Evolutionary conservation across 2,888 invertebrate species (phyloP).

Genomic region (Sinhomidia bicolor): DNA sequence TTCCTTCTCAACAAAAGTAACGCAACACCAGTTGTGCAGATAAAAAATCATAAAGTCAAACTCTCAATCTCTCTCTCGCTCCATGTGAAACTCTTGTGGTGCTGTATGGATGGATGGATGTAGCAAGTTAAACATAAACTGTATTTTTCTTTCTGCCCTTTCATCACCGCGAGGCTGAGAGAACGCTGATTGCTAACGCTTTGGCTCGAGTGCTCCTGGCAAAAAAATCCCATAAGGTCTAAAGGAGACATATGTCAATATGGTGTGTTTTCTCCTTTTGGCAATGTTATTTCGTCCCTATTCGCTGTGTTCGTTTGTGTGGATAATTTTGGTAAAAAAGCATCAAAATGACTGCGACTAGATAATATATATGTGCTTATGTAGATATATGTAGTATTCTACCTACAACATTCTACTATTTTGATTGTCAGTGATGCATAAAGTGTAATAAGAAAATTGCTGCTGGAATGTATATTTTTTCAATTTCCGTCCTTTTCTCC

Average conservation of each 20-base stretch:
- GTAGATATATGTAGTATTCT: too few relatives aligned
- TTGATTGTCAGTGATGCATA: neutral
- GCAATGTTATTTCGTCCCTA: neutral
- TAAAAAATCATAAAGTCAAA: too few relatives aligned
- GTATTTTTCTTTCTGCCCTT: neutral
- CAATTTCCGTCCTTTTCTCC: conserved; percentile 53
- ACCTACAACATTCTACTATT: too few relatives aligned
- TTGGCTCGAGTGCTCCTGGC: neutral
- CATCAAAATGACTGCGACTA: too few relatives aligned
- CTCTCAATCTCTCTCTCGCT: too few relatives aligned
- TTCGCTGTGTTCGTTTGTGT: neutral
- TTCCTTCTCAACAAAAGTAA: too few relatives aligned
- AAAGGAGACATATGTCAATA: neutral
- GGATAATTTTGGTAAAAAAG: too few relatives aligned
- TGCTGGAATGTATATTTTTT: conserved; percentile 10
- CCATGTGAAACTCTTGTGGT: too few relatives aligned
- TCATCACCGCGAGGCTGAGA: neutral
- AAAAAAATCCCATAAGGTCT: neutral
- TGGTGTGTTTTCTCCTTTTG: neutral
- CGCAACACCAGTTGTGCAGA: too few relatives aligned
- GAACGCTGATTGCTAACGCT: neutral
- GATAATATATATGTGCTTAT: too few relatives aligned
- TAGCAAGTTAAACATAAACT: neutral
- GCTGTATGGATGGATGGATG: neutral
- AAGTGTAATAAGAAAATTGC: neutral